Evolutionary conservation across 2,888 invertebrate genomes (phyloP).

Genomic region (Heliconius charithonia): DNA sequence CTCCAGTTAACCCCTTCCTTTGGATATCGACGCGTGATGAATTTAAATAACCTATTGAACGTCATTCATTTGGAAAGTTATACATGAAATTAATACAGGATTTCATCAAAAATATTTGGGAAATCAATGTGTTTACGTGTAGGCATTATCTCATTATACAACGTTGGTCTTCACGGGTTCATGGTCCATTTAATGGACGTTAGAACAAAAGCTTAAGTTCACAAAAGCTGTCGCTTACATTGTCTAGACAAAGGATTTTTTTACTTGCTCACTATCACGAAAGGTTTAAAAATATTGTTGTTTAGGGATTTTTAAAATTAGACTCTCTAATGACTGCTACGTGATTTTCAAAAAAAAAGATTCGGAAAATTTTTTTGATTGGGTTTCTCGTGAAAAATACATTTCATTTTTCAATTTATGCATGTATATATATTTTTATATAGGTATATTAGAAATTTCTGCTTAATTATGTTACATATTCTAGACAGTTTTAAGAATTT

Average conservation of each 20-base stretch:
- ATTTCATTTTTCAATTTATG: background rate
- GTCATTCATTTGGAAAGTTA: background rate
- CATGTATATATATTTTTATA: no score
- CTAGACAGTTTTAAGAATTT: no score
- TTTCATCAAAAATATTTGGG: background rate
- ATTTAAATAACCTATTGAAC: conserved; percentile 27
- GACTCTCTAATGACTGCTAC: background rate
- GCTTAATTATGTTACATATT: no score
- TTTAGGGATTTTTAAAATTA: background rate
- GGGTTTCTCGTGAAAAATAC: background rate
- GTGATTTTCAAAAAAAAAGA: background rate
- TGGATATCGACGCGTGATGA: conserved; percentile 15
- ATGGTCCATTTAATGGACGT: conserved; percentile 4
- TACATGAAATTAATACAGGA: background rate
- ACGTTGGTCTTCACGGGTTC: background rate
- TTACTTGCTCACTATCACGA: conserved; percentile 9
- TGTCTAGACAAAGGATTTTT: conserved; percentile 25
- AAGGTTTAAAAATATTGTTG: conserved; percentile 6
- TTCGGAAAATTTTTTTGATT: background rate
- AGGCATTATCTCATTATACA: background rate
- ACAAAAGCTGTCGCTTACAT: conserved; percentile 23
- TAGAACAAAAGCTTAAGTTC: conserved; percentile 15
- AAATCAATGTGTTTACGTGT: background rate
- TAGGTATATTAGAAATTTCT: no score
- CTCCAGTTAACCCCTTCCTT: conserved; percentile 25